Evolutionary conservation across 2,888 invertebrate species (phyloP).

Genomic region (Pseudeuparius sepicola): DNA sequence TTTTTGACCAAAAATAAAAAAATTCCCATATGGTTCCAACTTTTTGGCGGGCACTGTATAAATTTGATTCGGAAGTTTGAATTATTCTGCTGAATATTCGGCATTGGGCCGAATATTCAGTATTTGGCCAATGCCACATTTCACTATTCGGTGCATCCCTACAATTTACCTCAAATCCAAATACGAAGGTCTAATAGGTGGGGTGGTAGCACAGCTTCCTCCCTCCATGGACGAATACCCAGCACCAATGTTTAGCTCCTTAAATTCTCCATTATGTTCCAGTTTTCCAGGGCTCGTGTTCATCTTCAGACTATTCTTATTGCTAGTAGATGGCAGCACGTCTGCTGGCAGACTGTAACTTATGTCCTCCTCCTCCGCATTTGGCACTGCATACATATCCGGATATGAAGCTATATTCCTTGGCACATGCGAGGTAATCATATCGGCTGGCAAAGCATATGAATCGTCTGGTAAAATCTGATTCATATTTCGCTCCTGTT

Average conservation of each 20-base stretch:
- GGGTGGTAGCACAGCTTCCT: constrained; percentile 17
- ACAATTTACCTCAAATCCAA: constrained; percentile 36
- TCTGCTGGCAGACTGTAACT: constrained; percentile 40
- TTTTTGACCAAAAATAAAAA: no score
- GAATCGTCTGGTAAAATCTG: constrained; percentile 38
- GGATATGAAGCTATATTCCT: constrained; percentile 25
- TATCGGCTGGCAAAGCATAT: constrained; percentile 47
- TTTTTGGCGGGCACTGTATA: no score
- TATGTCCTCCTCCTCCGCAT: constrained; percentile 34
- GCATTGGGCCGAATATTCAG: no score
- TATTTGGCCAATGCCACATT: no score
- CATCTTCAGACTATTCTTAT: no score
- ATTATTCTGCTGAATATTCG: no score
- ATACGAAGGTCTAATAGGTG: constrained; percentile 34
- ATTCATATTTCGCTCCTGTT: constrained; percentile 28
- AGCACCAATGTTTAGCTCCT: constrained; percentile 26
- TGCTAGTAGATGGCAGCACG: constrained; percentile 25
- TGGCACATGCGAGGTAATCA: constrained; percentile 33
- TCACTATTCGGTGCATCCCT: no score
- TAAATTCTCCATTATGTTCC: constrained; percentile 25
- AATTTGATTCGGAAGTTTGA: no score
- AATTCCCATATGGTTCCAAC: no score
- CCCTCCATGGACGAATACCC: constrained; percentile 22
- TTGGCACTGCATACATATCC: constrained; percentile 30
- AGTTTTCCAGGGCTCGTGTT: no score